phyloP scores from a whole-genome alignment of 2,888 invertebrate species.

The Cheilosia pagana region DNA sequence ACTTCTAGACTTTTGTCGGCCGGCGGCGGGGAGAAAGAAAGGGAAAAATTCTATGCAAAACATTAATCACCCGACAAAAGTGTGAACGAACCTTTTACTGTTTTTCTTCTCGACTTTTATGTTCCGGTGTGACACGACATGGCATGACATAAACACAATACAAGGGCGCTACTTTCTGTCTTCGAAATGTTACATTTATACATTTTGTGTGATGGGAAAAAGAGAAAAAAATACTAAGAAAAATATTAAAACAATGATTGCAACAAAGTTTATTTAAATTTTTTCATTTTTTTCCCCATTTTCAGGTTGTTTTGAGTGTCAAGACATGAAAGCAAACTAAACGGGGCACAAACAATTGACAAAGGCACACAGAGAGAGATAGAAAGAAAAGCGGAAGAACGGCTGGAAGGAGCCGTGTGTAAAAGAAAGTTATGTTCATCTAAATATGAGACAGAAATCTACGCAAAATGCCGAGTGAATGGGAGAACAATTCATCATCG shows the following conservation, averaged over 20 bases:
- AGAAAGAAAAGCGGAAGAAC: not conserved
- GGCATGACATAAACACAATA: conserved; percentile 9
- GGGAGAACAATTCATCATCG: conserved; percentile 73
- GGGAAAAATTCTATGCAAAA: conserved; percentile 68
- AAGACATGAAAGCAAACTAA: conserved; percentile 57
- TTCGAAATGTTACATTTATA: conserved; percentile 9
- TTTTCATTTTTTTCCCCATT: conserved; percentile 48
- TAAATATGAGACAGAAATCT: conserved; percentile 72
- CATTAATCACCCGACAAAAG: conserved; percentile 70
- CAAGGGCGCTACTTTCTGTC: conserved; percentile 40
- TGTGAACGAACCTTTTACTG: conserved; percentile 72
- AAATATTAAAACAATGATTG: conserved; percentile 56
- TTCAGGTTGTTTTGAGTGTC: conserved; percentile 42
- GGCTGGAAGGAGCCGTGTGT: conserved; percentile 13
- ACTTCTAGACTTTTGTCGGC: conserved; percentile 33
- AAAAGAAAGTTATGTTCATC: conserved; percentile 66
- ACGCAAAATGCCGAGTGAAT: conserved; percentile 74
- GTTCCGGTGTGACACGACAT: conserved; percentile 51
- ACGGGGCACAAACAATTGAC: conserved; percentile 10
- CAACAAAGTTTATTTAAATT: conserved; percentile 56
- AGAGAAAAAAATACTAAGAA: conserved; percentile 20
- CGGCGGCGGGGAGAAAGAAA: conserved; percentile 29
- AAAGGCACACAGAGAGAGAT: not conserved
- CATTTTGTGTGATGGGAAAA: conserved; percentile 28
- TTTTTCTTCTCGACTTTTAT: conserved; percentile 50